Evolutionary conservation across 2,797 vertebrate species (phyloP).

Genomic region (Microcaecilia unicolor): DNA sequence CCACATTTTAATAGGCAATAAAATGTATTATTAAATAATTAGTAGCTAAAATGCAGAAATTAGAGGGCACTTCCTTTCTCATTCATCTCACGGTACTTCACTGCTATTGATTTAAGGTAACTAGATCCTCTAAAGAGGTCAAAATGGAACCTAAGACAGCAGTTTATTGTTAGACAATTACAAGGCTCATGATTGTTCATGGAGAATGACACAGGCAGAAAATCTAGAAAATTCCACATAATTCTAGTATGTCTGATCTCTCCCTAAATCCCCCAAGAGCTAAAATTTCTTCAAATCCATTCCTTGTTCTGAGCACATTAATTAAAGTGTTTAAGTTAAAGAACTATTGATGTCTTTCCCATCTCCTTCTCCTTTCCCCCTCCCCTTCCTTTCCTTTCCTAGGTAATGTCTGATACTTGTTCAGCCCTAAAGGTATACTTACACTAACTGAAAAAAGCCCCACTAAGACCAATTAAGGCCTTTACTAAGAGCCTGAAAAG

Average conservation of each 20-base stretch:
- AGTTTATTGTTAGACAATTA: conserved; percentile 63
- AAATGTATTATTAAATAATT: conserved; percentile 75
- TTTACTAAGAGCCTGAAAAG: conserved; percentile 91
- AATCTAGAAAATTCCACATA: conserved; percentile 64
- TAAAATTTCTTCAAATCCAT: conserved; percentile 58
- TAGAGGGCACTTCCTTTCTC: conserved; percentile 55
- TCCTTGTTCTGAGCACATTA: conserved; percentile 81
- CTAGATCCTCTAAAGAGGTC: conserved; percentile 46
- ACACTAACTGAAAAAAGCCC: conserved; percentile 79
- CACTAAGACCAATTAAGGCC: conserved; percentile 98
- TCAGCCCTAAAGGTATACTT: conserved; percentile 69
- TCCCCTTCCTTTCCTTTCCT: conserved; percentile 53
- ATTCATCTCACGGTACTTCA: conserved; percentile 40
- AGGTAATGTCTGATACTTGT: conserved; percentile 66
- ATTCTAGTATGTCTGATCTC: conserved; percentile 58
- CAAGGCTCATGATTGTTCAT: conserved; percentile 66
- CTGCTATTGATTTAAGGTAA: conserved; percentile 53
- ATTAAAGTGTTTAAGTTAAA: conserved; percentile 91
- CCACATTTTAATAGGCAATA: conserved; percentile 68
- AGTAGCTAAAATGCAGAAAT: conserved; percentile 66
- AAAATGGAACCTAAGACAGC: conserved; percentile 55
- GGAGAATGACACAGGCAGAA: conserved; percentile 56
- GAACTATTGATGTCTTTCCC: conserved; percentile 81
- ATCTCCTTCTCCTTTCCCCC: conserved; percentile 49
- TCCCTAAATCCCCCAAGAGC: conserved; percentile 54